These are phyloP conservation scores for Antitype chi DNA, from an alignment of 2,888 invertebrate genomes.

Conservation along the genomic window DNA sequence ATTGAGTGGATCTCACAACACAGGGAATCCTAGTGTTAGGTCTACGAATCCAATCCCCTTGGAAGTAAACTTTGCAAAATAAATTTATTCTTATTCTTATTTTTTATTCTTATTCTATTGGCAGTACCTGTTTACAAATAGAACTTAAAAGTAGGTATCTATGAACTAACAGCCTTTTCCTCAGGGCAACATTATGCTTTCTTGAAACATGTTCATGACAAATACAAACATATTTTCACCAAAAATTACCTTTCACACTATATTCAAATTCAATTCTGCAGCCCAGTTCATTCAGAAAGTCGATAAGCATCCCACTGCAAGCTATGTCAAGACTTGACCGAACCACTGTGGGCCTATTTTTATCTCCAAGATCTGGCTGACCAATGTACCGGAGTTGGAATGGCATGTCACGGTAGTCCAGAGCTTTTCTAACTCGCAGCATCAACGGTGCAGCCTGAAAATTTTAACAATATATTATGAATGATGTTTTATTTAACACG, in stretches of 20 bases:
- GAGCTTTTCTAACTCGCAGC: conserved; percentile 95
- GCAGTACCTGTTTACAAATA: neutral
- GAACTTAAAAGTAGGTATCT: neutral
- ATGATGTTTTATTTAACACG: neutral
- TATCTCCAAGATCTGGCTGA: conserved; percentile 97
- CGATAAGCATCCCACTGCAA: conserved; percentile 96
- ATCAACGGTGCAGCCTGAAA: conserved; percentile 92
- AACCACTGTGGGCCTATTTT: conserved; percentile 96
- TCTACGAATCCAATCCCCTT: too few relatives aligned
- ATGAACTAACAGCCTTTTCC: too few relatives aligned
- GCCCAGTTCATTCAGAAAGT: conserved; percentile 97
- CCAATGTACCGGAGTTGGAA: conserved; percentile 98
- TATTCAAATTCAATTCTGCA: conserved; percentile 98
- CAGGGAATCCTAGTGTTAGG: too few relatives aligned
- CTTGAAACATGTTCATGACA: neutral
- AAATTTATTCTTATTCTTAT: too few relatives aligned
- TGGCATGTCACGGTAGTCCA: conserved; percentile 95
- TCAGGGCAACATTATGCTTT: neutral
- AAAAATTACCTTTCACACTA: conserved; percentile 93
- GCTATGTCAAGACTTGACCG: conserved; percentile 98
- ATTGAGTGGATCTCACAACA: neutral
- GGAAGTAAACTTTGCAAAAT: too few relatives aligned
- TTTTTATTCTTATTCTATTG: too few relatives aligned
- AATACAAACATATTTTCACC: neutral
- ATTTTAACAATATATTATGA: neutral